Evolutionary conservation across 2,797 vertebrate genomes (phyloP).

Genomic region (Tragopan temminckii): DNA sequence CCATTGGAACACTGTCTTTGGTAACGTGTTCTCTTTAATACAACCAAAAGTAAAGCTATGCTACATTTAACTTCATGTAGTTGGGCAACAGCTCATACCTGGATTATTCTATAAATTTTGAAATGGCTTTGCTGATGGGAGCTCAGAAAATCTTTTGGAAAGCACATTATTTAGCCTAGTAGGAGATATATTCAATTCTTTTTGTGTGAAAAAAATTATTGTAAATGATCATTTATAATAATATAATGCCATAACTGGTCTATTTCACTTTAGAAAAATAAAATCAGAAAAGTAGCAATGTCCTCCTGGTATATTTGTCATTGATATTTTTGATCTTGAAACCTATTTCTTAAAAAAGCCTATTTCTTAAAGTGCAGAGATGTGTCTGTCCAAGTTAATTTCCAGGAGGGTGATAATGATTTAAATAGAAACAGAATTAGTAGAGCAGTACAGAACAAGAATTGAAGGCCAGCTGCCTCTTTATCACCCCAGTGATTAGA

Average conservation of each 20-base stretch:
- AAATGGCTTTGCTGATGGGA: constrained; percentile 1
- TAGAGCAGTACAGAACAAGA: neutral
- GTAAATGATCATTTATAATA: neutral
- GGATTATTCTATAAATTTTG: neutral
- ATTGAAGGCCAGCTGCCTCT: neutral
- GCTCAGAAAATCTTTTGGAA: neutral
- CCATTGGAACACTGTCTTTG: neutral
- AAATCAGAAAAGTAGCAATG: neutral
- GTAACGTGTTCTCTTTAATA: neutral
- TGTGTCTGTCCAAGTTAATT: neutral
- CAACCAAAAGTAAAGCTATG: neutral
- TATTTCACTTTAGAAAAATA: constrained; percentile 19
- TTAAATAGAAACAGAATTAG: neutral
- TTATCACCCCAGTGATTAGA: neutral
- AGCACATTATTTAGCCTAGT: neutral
- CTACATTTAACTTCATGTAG: neutral
- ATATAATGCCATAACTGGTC: neutral
- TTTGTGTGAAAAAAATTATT: neutral
- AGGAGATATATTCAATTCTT: neutral
- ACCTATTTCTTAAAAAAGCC: neutral
- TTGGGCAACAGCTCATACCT: neutral
- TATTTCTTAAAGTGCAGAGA: neutral
- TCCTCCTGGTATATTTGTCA: neutral
- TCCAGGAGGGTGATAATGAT: neutral
- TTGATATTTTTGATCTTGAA: neutral